These are phyloP conservation scores for Chelonoidis abingdonii DNA, from an alignment of 2,113 vertebrate species.

Conservation along the genomic window DNA sequence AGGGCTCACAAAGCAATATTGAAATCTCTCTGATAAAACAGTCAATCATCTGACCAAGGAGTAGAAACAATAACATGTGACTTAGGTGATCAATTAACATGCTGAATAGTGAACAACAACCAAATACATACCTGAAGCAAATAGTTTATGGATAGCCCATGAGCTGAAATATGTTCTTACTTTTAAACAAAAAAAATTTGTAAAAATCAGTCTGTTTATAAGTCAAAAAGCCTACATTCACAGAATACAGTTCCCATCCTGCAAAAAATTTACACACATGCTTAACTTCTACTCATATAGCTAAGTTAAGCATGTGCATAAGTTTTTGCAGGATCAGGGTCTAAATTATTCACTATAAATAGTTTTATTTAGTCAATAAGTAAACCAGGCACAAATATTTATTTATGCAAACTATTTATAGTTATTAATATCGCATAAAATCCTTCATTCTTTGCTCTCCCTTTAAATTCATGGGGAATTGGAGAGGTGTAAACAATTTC, in stretches of 20 bases:
- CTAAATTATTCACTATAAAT: background rate
- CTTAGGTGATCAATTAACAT: background rate
- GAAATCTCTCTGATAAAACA: background rate
- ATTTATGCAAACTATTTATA: background rate
- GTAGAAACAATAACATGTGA: background rate
- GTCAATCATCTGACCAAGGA: background rate
- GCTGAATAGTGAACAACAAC: background rate
- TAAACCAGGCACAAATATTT: conserved; percentile 6
- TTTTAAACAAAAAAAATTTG: background rate
- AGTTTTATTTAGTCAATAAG: conserved; percentile 10
- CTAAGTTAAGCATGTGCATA: background rate
- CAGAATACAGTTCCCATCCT: background rate
- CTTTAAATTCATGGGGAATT: background rate
- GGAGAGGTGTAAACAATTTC: background rate
- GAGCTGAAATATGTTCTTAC: background rate
- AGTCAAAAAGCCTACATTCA: background rate
- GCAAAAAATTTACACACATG: background rate
- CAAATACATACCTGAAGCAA: background rate
- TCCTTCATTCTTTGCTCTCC: background rate
- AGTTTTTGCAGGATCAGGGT: background rate
- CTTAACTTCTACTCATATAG: background rate
- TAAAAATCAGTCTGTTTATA: background rate
- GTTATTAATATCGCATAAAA: background rate
- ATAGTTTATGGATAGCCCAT: background rate
- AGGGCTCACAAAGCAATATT: background rate